Conservation (phyloP, 2,797 vertebrate species). For the Myotis findleyi region DNA sequence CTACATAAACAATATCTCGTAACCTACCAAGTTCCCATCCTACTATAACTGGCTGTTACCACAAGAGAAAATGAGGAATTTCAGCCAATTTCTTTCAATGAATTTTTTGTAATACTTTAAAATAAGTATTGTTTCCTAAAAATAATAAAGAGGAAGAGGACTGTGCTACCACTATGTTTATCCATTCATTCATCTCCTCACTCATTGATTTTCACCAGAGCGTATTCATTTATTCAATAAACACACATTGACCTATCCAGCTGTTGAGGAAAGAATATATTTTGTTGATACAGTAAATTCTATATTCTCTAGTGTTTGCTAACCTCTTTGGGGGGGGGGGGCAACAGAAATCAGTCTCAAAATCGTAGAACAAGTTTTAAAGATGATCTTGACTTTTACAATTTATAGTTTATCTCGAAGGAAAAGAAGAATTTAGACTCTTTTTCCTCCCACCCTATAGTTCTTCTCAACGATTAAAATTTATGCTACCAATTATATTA, state of each 20-base stretch:
- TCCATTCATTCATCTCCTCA: neutral
- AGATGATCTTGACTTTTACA: neutral
- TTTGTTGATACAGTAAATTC: neutral
- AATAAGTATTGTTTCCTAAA: slow-evolving; percentile 8
- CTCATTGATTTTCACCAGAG: neutral
- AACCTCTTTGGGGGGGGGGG: neutral
- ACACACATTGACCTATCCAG: neutral
- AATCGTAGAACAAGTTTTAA: slow-evolving; percentile 39
- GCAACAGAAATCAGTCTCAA: neutral
- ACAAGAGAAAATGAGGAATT: neutral
- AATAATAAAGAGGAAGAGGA: slow-evolving; percentile 40
- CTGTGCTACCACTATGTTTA: neutral
- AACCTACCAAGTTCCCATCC: neutral
- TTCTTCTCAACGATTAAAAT: slow-evolving; percentile 9
- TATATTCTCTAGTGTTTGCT: slow-evolving; percentile 2
- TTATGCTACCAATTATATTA: neutral
- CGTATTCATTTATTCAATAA: slow-evolving; percentile 38
- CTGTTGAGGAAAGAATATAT: neutral
- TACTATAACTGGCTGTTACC: neutral
- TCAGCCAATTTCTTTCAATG: neutral
- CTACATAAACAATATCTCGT: neutral
- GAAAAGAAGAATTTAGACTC: neutral
- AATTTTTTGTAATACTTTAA: neutral
- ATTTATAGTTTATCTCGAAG: neutral
- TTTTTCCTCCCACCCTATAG: neutral